Evolutionary conservation across 2,113 vertebrate genomes (phyloP), one percentile per base, ranked within the genome.

Genomic region (Centropristis striata): DNA sequence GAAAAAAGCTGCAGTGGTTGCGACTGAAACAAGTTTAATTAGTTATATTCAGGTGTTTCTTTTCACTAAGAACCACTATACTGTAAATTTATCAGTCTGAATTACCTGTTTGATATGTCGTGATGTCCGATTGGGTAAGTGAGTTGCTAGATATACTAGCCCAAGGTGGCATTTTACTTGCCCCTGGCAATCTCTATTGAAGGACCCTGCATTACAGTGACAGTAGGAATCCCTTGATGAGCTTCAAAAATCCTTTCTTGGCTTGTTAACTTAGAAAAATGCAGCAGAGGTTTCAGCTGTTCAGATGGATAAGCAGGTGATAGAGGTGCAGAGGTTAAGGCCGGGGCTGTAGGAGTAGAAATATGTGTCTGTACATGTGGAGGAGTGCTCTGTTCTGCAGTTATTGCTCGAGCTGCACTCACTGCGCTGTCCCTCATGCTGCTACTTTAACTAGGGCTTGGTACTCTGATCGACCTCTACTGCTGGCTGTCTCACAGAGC

Each of bases 401-500:
- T 80, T 53, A 73, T 63, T 65, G 59, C 75, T 75, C 21, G 6
- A 87, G 81, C 69, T 71, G 50, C 80, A 81, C 60, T 81, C 80
- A 12, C 60, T 20, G 57, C 2, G 5, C 25, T 46, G 71, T 69
- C 76, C 42, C 55, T 86, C 80, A 67, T 14, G 73, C 80, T 78
- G 76, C 81, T 76, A 36, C 78, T 87, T 84, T 71, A 76, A 58
- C 73, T 44, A 10, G 44, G 15, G 44, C 72, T 71, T 87, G 85
- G 75, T 84, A 83, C 83, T 90, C 81, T 80, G 84, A 86, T 72
- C 81, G 89, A 92, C 86, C 87, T 79, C 71, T 20, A 37, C 72
- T 69, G 73, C 69, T 68, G 70, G 78, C 78, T 46, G 78, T 79
- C 82, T 85, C 82, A 79, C 66, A 66, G 61, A 77, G 74, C 65